phyloP scores from a whole-genome alignment of 2,888 invertebrate genomes.

The Glaucopsyche alexis region DNA sequence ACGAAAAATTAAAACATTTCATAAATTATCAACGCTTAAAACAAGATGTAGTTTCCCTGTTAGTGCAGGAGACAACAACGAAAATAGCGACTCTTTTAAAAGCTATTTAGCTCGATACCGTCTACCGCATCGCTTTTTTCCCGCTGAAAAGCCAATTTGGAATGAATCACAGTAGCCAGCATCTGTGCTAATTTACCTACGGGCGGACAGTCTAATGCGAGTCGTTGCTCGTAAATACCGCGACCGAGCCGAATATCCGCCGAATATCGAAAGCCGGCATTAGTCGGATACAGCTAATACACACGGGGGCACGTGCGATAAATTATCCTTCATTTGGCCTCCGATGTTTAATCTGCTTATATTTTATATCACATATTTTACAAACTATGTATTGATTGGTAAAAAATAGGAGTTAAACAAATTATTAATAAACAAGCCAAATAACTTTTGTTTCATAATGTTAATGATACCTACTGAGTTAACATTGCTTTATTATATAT shows the following conservation, averaged over 20 bases:
- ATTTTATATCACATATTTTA: background rate
- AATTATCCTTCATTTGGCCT: conserved; percentile 78
- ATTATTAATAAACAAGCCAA: no score
- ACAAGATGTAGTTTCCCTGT: conserved; percentile 36
- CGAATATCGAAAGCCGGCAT: conserved; percentile 80
- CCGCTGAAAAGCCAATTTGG: conserved; percentile 78
- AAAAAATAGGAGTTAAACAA: no score
- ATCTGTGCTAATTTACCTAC: conserved; percentile 81
- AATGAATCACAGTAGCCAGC: conserved; percentile 79
- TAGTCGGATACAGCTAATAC: conserved; percentile 80
- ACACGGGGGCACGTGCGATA: conserved; percentile 75
- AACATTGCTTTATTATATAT: no score
- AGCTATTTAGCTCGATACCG: conserved; percentile 69
- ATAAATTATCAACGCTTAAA: background rate
- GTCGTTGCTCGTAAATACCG: conserved; percentile 76
- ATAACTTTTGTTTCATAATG: background rate
- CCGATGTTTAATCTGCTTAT: conserved; percentile 77
- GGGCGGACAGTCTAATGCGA: conserved; percentile 79
- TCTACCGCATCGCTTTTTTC: conserved; percentile 69
- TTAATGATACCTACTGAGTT: background rate
- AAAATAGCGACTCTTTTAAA: conserved; percentile 65
- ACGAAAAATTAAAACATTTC: background rate
- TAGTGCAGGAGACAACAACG: conserved; percentile 46
- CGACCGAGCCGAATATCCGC: conserved; percentile 59
- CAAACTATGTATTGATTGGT: no score